A percentile compares a stretch with the other conserved stretches of the same genome.
Conservation (phyloP, 30 jellyfish, hydroid and myxozoan genomes). For the Turritopsis rubra region DNA sequence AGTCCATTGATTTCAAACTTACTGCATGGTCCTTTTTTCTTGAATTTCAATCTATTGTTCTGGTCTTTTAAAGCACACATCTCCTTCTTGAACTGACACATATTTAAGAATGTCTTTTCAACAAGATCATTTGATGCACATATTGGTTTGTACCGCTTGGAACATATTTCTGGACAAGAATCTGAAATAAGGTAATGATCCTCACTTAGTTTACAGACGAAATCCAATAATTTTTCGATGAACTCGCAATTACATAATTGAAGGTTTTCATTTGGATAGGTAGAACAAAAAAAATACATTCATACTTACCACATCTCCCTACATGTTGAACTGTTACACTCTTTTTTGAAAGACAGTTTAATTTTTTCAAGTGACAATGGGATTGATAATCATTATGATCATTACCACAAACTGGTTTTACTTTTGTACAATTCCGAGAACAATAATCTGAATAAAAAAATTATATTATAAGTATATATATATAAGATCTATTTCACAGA, state of each 20-base stretch:
- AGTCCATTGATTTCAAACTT: too few relatives aligned
- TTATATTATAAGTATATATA: too few relatives aligned
- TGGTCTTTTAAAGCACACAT: slow-evolving; percentile 36
- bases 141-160: slow-evolving; percentile 54
- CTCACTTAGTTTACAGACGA: too few relatives aligned
- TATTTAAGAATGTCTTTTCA: slow-evolving; percentile 50
- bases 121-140: slow-evolving; percentile 45
- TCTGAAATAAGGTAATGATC: slow-evolving; percentile 41
- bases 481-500: too few relatives aligned
- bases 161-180: slow-evolving; percentile 46
- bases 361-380: slow-evolving; percentile 40
- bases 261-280: too few relatives aligned
- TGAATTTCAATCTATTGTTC: slow-evolving; percentile 19
- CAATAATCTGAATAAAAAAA: slow-evolving; percentile 4
- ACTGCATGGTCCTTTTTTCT: slow-evolving; percentile 80
- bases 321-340: slow-evolving; percentile 32
- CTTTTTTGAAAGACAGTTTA: slow-evolving; percentile 34
- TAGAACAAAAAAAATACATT: neutral
- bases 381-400: slow-evolving; percentile 44
- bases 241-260: too few relatives aligned
- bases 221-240: too few relatives aligned
- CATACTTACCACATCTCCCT: slow-evolving; percentile 51
- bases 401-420: slow-evolving; percentile 46
- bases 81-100: slow-evolving; percentile 46
- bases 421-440: neutral